Percentiles rank a stretch among this genome's conserved stretches.
Evolutionary conservation across 2,797 vertebrate species (phyloP).

Genomic region (Sphenodon punctatus): DNA sequence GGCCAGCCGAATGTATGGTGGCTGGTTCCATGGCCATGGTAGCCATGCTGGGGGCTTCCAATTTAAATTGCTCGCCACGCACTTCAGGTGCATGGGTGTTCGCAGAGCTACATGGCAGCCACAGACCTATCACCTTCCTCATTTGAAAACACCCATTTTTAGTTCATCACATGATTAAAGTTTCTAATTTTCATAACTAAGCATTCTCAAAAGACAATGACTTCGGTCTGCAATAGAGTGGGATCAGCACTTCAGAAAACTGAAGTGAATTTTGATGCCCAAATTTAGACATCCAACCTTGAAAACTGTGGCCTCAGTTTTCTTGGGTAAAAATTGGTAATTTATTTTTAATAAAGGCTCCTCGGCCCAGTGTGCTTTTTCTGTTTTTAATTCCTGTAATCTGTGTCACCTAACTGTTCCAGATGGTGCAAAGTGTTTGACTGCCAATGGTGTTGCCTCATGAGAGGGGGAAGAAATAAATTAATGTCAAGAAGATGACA

Average conservation of each 20-base stretch:
- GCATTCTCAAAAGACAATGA: background rate
- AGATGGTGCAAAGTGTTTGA: background rate
- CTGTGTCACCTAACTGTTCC: background rate
- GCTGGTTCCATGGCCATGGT: too few species aligned
- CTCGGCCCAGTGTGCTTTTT: background rate
- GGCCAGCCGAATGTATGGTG: too few species aligned
- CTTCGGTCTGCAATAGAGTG: background rate
- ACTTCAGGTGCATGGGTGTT: too few species aligned
- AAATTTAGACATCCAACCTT: background rate
- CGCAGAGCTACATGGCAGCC: too few species aligned
- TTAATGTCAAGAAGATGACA: constrained; percentile 33
- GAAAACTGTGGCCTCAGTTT: background rate
- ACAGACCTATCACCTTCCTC: too few species aligned
- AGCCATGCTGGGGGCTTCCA: too few species aligned
- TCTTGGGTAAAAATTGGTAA: background rate
- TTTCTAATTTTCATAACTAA: background rate
- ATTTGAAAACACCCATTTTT: too few species aligned
- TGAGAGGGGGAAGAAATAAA: constrained; percentile 33
- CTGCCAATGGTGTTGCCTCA: background rate
- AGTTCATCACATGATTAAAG: background rate
- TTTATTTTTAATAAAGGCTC: background rate
- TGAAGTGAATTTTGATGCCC: background rate
- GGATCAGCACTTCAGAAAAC: background rate
- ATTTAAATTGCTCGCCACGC: too few species aligned
- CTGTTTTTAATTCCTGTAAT: fast-evolving